Conservation (phyloP, 2,888 invertebrate species). For the Augochlorella aurata region DNA sequence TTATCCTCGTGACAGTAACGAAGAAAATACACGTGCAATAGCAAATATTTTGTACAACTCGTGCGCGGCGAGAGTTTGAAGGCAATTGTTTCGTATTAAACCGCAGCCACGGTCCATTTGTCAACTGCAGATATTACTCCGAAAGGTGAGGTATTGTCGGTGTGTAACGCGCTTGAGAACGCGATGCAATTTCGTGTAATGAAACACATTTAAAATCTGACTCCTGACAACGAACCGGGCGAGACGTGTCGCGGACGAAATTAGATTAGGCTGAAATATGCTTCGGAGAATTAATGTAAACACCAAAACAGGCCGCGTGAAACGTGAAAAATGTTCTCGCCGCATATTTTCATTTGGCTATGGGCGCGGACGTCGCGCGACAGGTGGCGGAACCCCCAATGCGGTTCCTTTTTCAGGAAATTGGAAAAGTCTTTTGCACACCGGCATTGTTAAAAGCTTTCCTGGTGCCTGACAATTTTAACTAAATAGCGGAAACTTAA, state of each 20-base stretch:
- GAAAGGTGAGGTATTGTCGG: neutral
- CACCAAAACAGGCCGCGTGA: neutral
- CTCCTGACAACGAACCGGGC: neutral
- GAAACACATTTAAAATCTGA: conserved; percentile 14
- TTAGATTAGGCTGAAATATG: conserved; percentile 19
- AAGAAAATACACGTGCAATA: neutral
- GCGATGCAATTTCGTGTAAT: neutral
- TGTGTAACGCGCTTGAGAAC: neutral
- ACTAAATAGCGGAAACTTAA: conserved; percentile 2
- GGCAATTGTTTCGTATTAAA: neutral
- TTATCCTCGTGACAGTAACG: neutral
- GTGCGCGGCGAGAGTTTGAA: neutral
- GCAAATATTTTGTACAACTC: neutral
- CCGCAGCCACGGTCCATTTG: neutral
- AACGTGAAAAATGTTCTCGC: neutral
- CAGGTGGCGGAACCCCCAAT: neutral
- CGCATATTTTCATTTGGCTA: neutral
- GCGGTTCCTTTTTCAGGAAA: conserved; percentile 24
- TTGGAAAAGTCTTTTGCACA: neutral
- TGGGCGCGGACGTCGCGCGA: neutral
- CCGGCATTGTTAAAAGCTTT: conserved; percentile 16
- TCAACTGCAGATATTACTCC: neutral
- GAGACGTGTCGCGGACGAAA: neutral
- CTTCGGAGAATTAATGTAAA: conserved; percentile 12
- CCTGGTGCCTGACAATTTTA: neutral